Conservation (phyloP, 2,797 vertebrate genomes). For the Cetoscarus ocellatus region DNA sequence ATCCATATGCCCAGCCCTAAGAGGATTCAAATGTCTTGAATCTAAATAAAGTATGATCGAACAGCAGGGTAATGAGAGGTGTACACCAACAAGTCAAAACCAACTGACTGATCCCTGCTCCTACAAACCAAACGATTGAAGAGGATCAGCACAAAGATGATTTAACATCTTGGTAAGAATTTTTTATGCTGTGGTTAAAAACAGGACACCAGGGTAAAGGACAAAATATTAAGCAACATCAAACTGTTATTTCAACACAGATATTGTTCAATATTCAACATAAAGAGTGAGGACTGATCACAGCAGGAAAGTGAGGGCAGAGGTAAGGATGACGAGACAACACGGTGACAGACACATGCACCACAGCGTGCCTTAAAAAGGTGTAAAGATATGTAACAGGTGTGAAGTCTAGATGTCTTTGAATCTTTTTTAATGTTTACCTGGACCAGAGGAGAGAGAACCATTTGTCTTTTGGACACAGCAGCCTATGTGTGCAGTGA, state of each 20-base stretch:
- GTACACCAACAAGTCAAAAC: constrained; percentile 30
- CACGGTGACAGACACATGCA: constrained; percentile 63
- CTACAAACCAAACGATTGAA: constrained; percentile 12
- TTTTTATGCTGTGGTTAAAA: constrained; percentile 27
- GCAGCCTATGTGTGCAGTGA: constrained; percentile 78
- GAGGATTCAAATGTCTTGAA: constrained; percentile 44
- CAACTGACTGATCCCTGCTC: constrained; percentile 37
- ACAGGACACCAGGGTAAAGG: constrained; percentile 31
- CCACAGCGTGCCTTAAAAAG: constrained; percentile 40
- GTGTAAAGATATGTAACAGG: constrained; percentile 18
- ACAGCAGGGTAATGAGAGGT: constrained; percentile 37
- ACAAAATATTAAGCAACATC: constrained; percentile 17
- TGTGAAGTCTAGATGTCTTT: constrained; percentile 32
- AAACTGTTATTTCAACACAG: constrained; percentile 26
- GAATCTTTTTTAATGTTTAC: constrained; percentile 72
- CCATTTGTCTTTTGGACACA: constrained; percentile 76
- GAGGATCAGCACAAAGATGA: constrained; percentile 58
- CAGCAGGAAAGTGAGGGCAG: constrained; percentile 61
- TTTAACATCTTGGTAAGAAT: constrained; percentile 44
- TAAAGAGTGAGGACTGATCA: constrained; percentile 51
- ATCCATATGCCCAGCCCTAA: neutral
- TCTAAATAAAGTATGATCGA: constrained; percentile 49
- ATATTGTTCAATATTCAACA: constrained; percentile 34
- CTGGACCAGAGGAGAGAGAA: constrained; percentile 82
- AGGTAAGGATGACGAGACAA: constrained; percentile 34